Base-by-base conservation (phyloP, 2,888 invertebrate species). In the Leptopilina syphax region DNA sequence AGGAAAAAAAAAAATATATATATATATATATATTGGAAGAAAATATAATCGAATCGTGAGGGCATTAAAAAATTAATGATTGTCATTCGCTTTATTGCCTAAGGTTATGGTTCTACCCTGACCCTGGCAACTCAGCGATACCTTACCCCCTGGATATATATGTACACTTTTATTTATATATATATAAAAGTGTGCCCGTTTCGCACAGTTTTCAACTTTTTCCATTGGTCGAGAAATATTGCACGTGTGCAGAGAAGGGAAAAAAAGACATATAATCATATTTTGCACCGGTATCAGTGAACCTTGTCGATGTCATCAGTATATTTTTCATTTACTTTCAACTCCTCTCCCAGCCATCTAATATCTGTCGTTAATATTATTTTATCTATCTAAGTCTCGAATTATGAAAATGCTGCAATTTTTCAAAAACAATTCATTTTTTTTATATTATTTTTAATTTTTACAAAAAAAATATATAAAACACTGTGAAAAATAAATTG, bases 101-200 rank as follows among this genome's bases (percentile, higher is more conserved):
- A 83, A 83, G 86, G 86, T 86, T 86, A 85, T 79, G 86, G 85
- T 84, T 83, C 82, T 85, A 83, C 82, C 86, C 85, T 86, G 87
- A 86, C 85, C 86, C 84, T 81, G 81, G 63, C 80, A 70, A 81
- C 83, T 81, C 76, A 79, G 66, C 70, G 77, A 77, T 65, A 54
- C 50, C n/a, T 70, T 24, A 70, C 82, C 83, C 78, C 77, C 76
- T 68, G 44, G 80, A 76, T 44, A 34, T 34, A 34, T 34, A 34
- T 34, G 34, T 34, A 34, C 34, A 34, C 2, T 34, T 44, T 44
- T 44, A 44, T 44, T 8, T 44, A 44, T 44, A 44, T 8, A 44
- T 50, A 12, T 9, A 50, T 50, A 84, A 76, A 80, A 82, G 82
- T 63, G 79, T 86, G 7, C 2, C 27, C 50, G 54, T 70, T 70